These are phyloP conservation scores for Rapana venosa DNA, from an alignment of 2,888 invertebrate genomes.

Conservation along the genomic window DNA sequence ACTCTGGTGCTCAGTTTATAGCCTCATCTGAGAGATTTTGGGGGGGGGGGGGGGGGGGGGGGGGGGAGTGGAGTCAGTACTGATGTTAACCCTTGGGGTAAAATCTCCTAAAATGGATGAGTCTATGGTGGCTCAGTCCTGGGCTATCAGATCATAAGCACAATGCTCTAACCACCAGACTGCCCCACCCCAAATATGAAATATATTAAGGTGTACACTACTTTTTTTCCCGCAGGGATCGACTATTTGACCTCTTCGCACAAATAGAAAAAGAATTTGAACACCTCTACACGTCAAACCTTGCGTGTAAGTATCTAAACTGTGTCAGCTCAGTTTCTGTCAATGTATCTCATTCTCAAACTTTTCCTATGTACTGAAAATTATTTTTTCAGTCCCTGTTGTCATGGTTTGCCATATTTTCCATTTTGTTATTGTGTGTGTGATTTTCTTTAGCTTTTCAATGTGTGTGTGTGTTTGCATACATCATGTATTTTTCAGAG, in stretches of 20 bases:
- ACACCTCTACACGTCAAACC: slow-evolving; percentile 91
- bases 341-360: not conserved
- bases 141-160: no score
- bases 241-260: slow-evolving; percentile 91
- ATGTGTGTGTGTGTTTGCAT: slow-evolving; percentile 6
- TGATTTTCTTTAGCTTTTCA: slow-evolving; percentile 10
- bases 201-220: not conserved
- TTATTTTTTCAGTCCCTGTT: not conserved
- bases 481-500: not conserved
- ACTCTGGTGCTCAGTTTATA: no score
- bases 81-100: no score
- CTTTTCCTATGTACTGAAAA: not conserved
- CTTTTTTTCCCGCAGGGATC: slow-evolving; percentile 69
- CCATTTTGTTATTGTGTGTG: not conserved
- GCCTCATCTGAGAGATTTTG: no score
- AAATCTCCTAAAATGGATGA: no score
- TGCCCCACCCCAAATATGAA: no score
- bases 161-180: no score
- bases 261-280: slow-evolving; percentile 99
- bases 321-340: not conserved
- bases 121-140: no score
- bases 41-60: no score
- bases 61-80: no score
- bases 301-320: slow-evolving; percentile 86
- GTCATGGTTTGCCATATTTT: not conserved